Evolutionary conservation across 2,797 vertebrate species (phyloP).

Genomic region (Paratrypauchen microcephalus): DNA sequence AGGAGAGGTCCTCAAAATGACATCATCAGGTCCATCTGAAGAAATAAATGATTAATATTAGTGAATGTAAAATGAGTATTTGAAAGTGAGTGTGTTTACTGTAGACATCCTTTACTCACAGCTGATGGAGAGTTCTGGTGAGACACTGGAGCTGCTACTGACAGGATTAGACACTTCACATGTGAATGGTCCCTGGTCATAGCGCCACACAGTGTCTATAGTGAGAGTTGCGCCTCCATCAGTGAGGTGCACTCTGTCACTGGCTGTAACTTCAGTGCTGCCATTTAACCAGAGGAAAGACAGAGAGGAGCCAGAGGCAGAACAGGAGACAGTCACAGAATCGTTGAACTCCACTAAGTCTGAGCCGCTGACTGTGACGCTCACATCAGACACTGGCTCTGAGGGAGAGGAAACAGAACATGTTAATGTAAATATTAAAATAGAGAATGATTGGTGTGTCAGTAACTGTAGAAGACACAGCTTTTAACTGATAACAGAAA

Average conservation of each 20-base stretch:
- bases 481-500: too few species aligned
- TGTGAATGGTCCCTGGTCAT: conserved; percentile 54
- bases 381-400: too few species aligned
- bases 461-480: too few species aligned
- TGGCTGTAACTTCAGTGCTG: conserved; percentile 50
- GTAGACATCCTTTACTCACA: conserved; percentile 49
- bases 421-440: too few species aligned
- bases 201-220: conserved; percentile 39
- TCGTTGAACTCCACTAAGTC: too few species aligned
- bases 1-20: not conserved
- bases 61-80: too few species aligned
- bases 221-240: conserved; percentile 43
- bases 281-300: conserved; percentile 62
- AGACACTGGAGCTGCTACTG: conserved; percentile 17
- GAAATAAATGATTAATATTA: not conserved
- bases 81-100: too few species aligned
- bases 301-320: too few species aligned
- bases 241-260: conserved; percentile 43
- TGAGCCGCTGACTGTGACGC: too few species aligned
- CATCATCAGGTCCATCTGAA: conserved; percentile 55
- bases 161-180: conserved; percentile 35
- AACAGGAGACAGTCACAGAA: too few species aligned
- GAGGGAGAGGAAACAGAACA: too few species aligned
- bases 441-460: too few species aligned
- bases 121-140: conserved; percentile 53